These are phyloP conservation scores for Isurus oxyrinchus DNA, from an alignment of 2,113 vertebrate genomes.

Conservation along the genomic window DNA sequence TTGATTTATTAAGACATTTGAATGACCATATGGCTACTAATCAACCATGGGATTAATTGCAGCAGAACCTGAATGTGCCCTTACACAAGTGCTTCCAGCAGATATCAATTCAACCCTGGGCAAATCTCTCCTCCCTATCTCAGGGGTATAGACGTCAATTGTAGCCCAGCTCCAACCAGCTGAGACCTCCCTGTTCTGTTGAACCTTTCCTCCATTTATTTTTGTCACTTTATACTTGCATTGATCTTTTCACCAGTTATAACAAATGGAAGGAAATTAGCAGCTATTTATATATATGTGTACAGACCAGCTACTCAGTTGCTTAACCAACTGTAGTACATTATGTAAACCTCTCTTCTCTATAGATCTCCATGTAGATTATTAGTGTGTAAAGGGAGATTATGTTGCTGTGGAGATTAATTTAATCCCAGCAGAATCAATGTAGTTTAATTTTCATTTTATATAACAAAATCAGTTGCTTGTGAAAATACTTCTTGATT, in stretches of 20 bases:
- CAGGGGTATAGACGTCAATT: background rate
- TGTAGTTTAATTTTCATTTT: background rate
- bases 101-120: background rate
- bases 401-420: background rate
- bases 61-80: background rate
- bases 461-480: background rate
- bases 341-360: background rate
- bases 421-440: background rate
- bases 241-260: background rate
- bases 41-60: background rate
- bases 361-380: background rate
- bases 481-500: background rate
- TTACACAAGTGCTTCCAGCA: background rate
- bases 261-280: background rate
- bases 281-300: background rate
- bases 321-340: background rate
- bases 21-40: background rate
- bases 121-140: background rate
- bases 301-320: background rate
- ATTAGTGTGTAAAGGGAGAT: background rate
- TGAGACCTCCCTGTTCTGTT: background rate
- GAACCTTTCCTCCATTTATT: background rate
- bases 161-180: background rate
- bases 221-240: background rate
- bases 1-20: background rate